Evolutionary conservation across 2,113 vertebrate genomes (phyloP), one percentile per base, ranked within the genome.

Genomic region (Mohoua ochrocephala): DNA sequence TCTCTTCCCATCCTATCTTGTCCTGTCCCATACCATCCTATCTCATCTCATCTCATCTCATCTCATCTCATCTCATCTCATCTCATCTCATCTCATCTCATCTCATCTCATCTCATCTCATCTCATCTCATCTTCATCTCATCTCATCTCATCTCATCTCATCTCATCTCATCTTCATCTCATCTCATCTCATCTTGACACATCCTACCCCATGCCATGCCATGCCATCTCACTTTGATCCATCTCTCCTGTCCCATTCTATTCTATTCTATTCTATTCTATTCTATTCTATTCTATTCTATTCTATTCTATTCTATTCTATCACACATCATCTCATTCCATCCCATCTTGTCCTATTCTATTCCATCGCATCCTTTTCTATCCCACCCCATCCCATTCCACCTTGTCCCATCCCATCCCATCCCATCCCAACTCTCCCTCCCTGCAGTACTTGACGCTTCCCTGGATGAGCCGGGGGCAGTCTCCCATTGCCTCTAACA

Each of bases 51-150:
- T 52, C n/a, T n/a, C 11, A 19, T 49, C 33, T 1, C 1, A 13
- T 31, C 57, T 4, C 22, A 53, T 39, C 57, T 18, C 31, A 17
- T 52, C 15, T 67, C 13, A 14, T 67, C 35, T 30, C 11, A 35
- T 60, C 33, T 15, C 35, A 7, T 64, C 12, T 15, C 13, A 39
- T 73, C 17, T 4, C 3, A 3, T 22, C 11, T 10, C 7, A 3
- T 39, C 10, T 5, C 6, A 1, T 31, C 27, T 3, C 6, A 19
- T 18, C 15, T 0, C 11, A 19, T 49, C 33, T 1, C 1, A 13
- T 31, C 57, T 4, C 22, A 53, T 39, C 57, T 18, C 31, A 17
- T 52, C n/a, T n/a, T n/a, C n/a, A 13, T 31, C 57, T 4, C 22
- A 53, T 39, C 57, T 18, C 31, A 17, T 52, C 15, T 67, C 13